phyloP scores from a whole-genome alignment of 2,888 invertebrate species.

The Helleia helle region DNA sequence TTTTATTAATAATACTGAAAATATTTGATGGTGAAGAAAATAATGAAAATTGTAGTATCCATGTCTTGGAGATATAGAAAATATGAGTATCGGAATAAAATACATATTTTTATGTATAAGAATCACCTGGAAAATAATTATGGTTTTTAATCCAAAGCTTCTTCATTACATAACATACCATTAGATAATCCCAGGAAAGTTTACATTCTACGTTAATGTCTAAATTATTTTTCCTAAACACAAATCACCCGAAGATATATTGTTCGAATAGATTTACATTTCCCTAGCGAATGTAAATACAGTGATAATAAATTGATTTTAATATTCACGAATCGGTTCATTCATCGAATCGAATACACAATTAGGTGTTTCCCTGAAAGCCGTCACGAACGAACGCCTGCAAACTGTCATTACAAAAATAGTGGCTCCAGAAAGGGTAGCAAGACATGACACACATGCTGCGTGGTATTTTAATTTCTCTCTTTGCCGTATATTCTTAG shows the following conservation, averaged over 20 bases:
- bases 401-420: slow-evolving; percentile 69
- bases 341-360: slow-evolving; percentile 44
- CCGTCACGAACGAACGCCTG: slow-evolving; percentile 45
- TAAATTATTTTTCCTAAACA: slow-evolving; percentile 6
- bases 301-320: slow-evolving; percentile 27
- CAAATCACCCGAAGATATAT: slow-evolving; percentile 20
- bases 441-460: slow-evolving; percentile 59
- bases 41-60: no score
- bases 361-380: slow-evolving; percentile 61
- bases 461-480: slow-evolving; percentile 52
- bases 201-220: no score
- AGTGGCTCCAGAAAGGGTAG: slow-evolving; percentile 70
- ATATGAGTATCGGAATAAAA: no score
- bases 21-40: no score
- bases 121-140: no score
- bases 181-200: no score
- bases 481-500: slow-evolving; percentile 29
- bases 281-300: slow-evolving; percentile 20
- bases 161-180: no score
- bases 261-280: slow-evolving; percentile 23
- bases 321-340: slow-evolving; percentile 25
- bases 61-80: no score
- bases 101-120: no score
- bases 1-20: no score
- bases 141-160: no score